Percentiles rank a stretch among this genome's conserved stretches.
These are phyloP conservation scores for Odontophorus gujanensis DNA, from an alignment of 2,113 vertebrate species.

Conservation along the genomic window DNA sequence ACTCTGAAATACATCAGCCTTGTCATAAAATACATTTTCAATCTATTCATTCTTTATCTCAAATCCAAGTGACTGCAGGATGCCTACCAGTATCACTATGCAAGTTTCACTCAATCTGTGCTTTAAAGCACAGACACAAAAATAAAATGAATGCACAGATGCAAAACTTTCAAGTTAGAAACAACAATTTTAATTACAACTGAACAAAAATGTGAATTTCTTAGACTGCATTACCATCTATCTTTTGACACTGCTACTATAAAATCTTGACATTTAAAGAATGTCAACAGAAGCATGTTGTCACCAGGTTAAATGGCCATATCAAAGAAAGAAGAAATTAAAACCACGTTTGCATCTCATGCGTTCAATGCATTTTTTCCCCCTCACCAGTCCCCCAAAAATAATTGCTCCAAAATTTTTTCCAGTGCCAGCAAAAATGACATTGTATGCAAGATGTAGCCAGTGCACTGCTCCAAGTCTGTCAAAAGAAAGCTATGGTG, in stretches of 20 bases:
- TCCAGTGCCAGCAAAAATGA: constrained; percentile 42
- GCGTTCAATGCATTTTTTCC: not conserved
- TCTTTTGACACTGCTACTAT: not conserved
- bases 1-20: not conserved
- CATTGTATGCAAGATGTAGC: not conserved
- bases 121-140: not conserved
- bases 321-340: constrained; percentile 4
- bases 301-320: not conserved
- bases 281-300: not conserved
- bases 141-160: not conserved
- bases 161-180: not conserved
- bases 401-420: not conserved
- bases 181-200: not conserved
- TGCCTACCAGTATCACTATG: not conserved
- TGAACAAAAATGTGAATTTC: not conserved
- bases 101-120: not conserved
- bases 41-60: not conserved
- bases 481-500: constrained; percentile 10
- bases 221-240: not conserved
- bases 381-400: not conserved
- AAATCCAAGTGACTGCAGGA: not conserved
- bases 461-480: not conserved
- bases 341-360: not conserved
- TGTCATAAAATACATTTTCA: not conserved
- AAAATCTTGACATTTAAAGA: not conserved